Evolutionary conservation across 2,113 vertebrate genomes (phyloP).

Genomic region (Archocentrus centrarchus): DNA sequence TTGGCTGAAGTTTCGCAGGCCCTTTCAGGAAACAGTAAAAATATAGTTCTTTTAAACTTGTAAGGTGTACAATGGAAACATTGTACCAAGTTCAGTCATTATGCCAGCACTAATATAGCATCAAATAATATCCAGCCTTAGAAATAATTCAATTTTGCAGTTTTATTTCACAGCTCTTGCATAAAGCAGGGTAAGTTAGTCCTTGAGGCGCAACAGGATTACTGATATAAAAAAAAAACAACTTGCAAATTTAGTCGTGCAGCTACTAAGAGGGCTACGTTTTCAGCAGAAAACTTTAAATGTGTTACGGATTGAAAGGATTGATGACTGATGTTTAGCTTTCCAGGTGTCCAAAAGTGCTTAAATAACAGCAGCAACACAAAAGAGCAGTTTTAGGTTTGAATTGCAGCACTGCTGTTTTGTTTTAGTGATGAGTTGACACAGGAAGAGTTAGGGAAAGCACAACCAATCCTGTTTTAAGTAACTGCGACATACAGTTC

Average conservation of each 20-base stretch:
- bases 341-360: not conserved
- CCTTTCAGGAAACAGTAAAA: slow-evolving; percentile 5
- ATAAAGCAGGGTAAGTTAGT: not conserved
- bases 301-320: not conserved
- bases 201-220: not conserved
- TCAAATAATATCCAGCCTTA: slow-evolving; percentile 8
- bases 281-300: not conserved
- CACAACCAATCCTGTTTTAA: not conserved
- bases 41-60: not conserved
- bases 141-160: not conserved
- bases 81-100: slow-evolving; percentile 1
- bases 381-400: slow-evolving; percentile 34
- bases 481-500: not conserved
- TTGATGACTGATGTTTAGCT: not conserved
- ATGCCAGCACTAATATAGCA: not conserved
- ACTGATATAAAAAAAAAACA: not conserved
- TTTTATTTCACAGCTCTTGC: not conserved
- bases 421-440: slow-evolving; percentile 10
- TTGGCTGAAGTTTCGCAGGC: slow-evolving; percentile 19
- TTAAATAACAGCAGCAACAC: slow-evolving; percentile 2
- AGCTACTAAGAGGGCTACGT: not conserved
- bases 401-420: slow-evolving; percentile 4
- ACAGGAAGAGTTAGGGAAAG: slow-evolving; percentile 13
- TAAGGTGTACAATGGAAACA: not conserved
- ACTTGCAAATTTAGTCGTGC: not conserved